Evolutionary conservation across 1,140 invertebrate genomes (phyloP).

Genomic region (Lineus longissimus): DNA sequence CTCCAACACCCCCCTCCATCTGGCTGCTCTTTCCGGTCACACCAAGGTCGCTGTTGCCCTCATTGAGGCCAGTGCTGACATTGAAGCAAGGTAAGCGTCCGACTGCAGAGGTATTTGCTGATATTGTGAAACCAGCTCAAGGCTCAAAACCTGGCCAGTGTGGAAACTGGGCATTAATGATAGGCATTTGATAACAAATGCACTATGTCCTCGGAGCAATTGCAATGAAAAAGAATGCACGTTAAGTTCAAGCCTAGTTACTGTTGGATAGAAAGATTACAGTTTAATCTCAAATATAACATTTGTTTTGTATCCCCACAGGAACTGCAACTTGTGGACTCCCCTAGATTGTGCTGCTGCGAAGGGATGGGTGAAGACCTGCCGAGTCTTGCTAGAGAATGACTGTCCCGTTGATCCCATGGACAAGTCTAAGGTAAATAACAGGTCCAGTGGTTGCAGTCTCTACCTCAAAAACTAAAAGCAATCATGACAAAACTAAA

Average conservation of each 20-base stretch:
- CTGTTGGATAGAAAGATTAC: too few species aligned
- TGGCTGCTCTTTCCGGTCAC: slow-evolving; percentile 53
- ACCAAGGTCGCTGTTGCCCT: slow-evolving; percentile 45
- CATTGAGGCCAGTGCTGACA: slow-evolving; percentile 53
- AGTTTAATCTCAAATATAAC: too few species aligned
- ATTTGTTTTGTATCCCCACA: slow-evolving; percentile 17
- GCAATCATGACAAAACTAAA: too few species aligned
- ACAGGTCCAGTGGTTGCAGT: neutral
- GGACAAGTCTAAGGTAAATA: slow-evolving; percentile 54
- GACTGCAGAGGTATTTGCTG: too few species aligned
- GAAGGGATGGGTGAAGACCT: slow-evolving; percentile 52
- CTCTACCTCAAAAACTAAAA: too few species aligned
- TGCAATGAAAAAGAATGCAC: too few species aligned
- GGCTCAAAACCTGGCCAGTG: too few species aligned
- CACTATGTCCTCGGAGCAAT: too few species aligned
- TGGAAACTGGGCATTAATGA: too few species aligned
- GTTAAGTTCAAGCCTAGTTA: too few species aligned
- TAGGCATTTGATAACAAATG: too few species aligned
- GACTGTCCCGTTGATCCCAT: slow-evolving; percentile 52
- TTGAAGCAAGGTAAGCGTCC: slow-evolving; percentile 51
- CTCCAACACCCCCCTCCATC: slow-evolving; percentile 60
- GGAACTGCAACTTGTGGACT: slow-evolving; percentile 56
- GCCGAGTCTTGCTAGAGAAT: slow-evolving; percentile 50
- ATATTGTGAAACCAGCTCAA: too few species aligned
- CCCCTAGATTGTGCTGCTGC: slow-evolving; percentile 57